Conservation (phyloP, 2,888 invertebrate genomes). For the Hyposoter didymator region DNA sequence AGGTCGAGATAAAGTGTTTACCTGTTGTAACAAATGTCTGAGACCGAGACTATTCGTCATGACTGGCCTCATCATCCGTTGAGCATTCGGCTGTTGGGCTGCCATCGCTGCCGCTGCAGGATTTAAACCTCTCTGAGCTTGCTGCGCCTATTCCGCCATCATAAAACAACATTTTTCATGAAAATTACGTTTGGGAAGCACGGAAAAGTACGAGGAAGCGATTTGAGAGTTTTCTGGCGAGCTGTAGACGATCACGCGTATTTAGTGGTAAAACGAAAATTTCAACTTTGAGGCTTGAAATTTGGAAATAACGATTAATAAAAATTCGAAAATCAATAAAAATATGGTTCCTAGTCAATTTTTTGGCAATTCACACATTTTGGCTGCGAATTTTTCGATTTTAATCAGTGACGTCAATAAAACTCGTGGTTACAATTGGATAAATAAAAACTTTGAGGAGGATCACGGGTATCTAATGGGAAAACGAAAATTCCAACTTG, state of each 20-base stretch:
- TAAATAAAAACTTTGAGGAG: no score
- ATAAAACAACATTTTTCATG: neutral
- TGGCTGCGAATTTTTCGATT: no score
- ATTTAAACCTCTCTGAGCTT: conserved; percentile 81
- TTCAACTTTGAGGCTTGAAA: neutral
- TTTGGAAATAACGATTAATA: no score
- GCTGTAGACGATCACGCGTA: neutral
- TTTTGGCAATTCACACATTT: no score
- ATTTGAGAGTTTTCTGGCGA: neutral
- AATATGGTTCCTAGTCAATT: no score
- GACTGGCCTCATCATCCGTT: conserved; percentile 90
- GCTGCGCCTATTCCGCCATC: conserved; percentile 79
- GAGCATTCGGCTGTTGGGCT: conserved; percentile 85
- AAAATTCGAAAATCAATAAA: no score
- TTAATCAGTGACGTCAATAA: no score
- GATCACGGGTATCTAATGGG: no score
- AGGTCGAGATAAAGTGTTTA: conserved; percentile 74
- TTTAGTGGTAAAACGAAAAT: neutral
- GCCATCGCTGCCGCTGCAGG: conserved; percentile 80
- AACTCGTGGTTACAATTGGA: no score
- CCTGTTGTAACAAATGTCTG: conserved; percentile 92
- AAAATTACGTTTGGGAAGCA: neutral
- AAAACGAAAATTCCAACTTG: no score
- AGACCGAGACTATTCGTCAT: conserved; percentile 92
- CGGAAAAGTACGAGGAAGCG: neutral